Evolutionary conservation across 2,888 invertebrate genomes (phyloP), one percentile per base, ranked within the genome.

Genomic region (Sceliomorpha sp.): DNA sequence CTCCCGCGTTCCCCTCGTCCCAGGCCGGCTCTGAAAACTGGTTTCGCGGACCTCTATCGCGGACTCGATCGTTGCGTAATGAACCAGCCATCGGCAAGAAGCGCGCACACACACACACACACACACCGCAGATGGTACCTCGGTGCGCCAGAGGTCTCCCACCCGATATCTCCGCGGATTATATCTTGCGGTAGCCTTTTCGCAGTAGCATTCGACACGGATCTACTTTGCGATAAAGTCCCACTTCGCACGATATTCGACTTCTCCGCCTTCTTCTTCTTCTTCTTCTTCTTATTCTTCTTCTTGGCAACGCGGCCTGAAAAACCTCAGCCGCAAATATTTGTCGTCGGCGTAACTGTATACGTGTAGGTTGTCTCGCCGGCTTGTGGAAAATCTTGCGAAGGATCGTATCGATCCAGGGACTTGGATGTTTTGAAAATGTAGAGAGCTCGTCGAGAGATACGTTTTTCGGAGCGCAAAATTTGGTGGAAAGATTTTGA

Each of bases 11-110:
- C 67, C 60, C 53, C 63, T 72, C 67, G 48, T n/a, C 64, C 44
- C 50, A 64, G 69, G 69, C 78, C 74, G 72, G 73, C 78, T 75
- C 66, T n/a, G n/a, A 63, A 81, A 83, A 83, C 83, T 82, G 82
- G 83, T 83, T 83, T 80, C 71, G 70, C 80, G 75, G 76, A 73
- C 78, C 76, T 74, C 73, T 75, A 77, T 79, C 81, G 76, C 68
- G 56, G 76, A 78, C 72, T 73, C 69, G 78, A 77, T 73, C 80
- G 66, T 82, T 82, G 82, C 80, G 82, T 82, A 82, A 82, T 76
- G 79, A 80, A 78, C 79, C 80, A 75, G 78, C 76, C 68, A 73
- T 76, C 73, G 75, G 72, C 45, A 55, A 72, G 45, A 50, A 51
- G 50, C 63, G n/a, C n/a, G n/a, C n/a, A n/a, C n/a, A n/a, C n/a